These are phyloP conservation scores for Panthera uncia DNA, from an alignment of 2,113 vertebrate genomes.

Conservation along the genomic window DNA sequence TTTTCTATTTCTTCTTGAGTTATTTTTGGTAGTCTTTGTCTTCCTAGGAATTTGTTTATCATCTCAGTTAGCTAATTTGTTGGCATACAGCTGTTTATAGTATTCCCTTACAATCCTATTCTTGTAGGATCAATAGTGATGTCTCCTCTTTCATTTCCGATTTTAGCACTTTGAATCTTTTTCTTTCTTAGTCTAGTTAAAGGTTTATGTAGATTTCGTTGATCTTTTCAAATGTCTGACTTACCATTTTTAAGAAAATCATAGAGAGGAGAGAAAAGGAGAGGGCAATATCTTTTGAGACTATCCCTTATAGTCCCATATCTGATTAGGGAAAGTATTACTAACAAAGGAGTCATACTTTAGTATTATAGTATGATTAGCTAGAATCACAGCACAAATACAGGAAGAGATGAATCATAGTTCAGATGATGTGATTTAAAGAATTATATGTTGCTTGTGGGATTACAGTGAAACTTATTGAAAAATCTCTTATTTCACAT, in stretches of 20 bases:
- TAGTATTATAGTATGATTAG: background rate
- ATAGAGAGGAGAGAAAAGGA: background rate
- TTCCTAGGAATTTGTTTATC: background rate
- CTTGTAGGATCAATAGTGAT: background rate
- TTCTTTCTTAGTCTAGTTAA: background rate
- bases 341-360: background rate
- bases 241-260: background rate
- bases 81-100: background rate
- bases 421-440: constrained; percentile 45
- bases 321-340: background rate
- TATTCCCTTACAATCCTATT: background rate
- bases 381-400: constrained; percentile 30
- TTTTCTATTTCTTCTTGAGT: background rate
- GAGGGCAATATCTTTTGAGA: background rate
- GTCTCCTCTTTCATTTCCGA: background rate
- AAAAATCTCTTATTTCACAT: constrained; percentile 12
- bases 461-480: background rate
- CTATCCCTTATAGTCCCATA: background rate
- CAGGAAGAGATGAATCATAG: constrained; percentile 48
- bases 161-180: background rate
- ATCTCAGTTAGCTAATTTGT: background rate
- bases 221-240: background rate
- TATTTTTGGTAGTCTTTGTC: background rate
- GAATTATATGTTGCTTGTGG: background rate
- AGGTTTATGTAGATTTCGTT: background rate